Evolutionary conservation across 2,113 vertebrate genomes (phyloP).

Genomic region (Benthochromis sp.): DNA sequence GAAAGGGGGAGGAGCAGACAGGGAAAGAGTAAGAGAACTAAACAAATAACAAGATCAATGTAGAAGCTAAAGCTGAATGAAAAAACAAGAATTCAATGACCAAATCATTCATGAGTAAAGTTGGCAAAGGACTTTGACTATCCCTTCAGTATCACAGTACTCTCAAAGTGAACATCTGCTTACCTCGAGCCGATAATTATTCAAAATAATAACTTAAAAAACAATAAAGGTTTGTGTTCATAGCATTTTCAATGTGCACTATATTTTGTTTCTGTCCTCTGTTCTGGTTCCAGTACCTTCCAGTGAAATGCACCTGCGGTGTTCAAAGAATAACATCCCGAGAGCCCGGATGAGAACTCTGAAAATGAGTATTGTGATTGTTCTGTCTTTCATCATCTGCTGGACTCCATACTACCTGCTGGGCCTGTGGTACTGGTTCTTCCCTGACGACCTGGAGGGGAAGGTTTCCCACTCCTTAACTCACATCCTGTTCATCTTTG

Average conservation of each 20-base stretch:
- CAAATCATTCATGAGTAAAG: not conserved
- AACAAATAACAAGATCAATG: not conserved
- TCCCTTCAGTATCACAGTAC: not conserved
- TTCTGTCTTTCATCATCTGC: conserved; percentile 72
- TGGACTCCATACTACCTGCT: conserved; percentile 70
- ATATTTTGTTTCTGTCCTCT: not conserved
- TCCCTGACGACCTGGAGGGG: conserved; percentile 63
- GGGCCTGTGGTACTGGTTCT: conserved; percentile 77
- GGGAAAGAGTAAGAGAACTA: not conserved
- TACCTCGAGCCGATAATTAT: rapidly evolving
- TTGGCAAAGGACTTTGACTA: not conserved
- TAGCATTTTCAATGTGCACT: not conserved
- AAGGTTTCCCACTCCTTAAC: conserved; percentile 70
- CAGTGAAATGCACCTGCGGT: conserved; percentile 62
- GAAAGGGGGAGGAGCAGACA: not conserved
- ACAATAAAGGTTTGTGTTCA: not conserved
- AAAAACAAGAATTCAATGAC: not conserved
- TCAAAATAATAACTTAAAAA: not conserved
- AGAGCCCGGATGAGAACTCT: conserved; percentile 71
- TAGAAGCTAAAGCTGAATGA: not conserved
- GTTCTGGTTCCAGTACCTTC: conserved; percentile 46
- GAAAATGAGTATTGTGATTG: conserved; percentile 75
- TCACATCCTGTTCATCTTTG: conserved; percentile 76
- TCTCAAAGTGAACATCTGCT: not conserved
- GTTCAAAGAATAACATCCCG: conserved; percentile 77